phyloP scores from a whole-genome alignment of 2,113 vertebrate species.

The Crotalus helleri region DNA sequence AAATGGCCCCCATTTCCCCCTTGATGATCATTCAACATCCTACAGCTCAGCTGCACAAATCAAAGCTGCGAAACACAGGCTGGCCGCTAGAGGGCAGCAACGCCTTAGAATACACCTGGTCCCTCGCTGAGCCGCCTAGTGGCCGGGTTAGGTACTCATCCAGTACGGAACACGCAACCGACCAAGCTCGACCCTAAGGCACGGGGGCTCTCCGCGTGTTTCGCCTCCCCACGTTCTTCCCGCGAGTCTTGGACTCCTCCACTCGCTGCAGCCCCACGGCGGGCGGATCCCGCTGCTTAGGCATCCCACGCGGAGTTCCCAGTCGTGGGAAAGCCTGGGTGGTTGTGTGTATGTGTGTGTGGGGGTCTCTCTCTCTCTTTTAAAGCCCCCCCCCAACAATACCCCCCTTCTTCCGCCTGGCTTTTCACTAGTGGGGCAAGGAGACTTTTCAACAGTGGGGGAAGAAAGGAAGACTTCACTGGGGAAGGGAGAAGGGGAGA shows the following conservation, averaged over 20 bases:
- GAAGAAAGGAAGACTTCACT: neutral
- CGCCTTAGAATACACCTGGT: neutral
- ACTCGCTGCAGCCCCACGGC: neutral
- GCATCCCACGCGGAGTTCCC: neutral
- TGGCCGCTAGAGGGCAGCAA: neutral
- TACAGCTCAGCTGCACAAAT: neutral
- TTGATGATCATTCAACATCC: neutral
- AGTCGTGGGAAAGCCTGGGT: neutral
- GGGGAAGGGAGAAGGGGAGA: too few species aligned
- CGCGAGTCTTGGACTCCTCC: neutral
- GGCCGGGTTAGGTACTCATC: neutral
- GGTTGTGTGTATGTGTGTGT: neutral
- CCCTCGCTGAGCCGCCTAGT: neutral
- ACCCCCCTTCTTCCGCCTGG: neutral
- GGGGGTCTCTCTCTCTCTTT: neutral
- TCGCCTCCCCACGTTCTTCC: neutral
- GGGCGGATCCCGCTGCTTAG: rapidly evolving
- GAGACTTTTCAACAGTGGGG: neutral
- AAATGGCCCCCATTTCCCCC: too few species aligned
- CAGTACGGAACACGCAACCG: neutral
- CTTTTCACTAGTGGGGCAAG: neutral
- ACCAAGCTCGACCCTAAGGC: too few species aligned
- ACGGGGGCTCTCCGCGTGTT: neutral
- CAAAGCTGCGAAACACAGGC: neutral
- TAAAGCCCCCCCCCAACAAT: neutral